Evolutionary conservation across 2,888 invertebrate genomes (phyloP), one percentile per base, ranked within the genome.

Genomic region (Melieria omissa): DNA sequence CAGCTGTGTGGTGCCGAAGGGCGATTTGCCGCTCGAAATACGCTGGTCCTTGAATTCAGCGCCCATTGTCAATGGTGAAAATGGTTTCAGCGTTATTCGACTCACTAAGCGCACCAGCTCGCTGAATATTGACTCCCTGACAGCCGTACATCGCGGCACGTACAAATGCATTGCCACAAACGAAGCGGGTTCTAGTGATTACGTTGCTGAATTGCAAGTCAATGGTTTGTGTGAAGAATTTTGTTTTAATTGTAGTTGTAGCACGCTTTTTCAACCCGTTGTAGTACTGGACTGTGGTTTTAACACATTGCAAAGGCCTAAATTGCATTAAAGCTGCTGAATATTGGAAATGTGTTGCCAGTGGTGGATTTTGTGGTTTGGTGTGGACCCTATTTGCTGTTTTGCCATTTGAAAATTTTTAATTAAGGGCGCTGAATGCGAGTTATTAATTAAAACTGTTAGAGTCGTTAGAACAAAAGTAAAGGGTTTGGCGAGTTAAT

Each of bases 101-200:
- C 74, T 86, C 63, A 86, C 88, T 73, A 76, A 81, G 57, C 81
- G 87, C 44, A 85, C 86, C 71, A 86, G 88, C 76, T 86, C 88
- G 41, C 80, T 90, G 71, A 89, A 88, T 76, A 90, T 91, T 76
- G 89, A 89, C 72, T 89, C 91, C 8, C 89, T 93, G 46, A 90
- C 89, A 70, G 91, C 90, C 64, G 88, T 89, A 72, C 93, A 94
- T 84, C 91, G 92, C 78, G 94, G 94, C 72, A 90, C 91, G 86
- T 95, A 93, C 84, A 93, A 93, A 65, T 95, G 95, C 84, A 89
- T 90, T 70, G 94, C 93, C 10, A 89, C 88, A 80, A 94, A 94
- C 76, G 88, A 86, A 81, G 93, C 93, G 63, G 94, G 94, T 74
- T 89, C 89, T 81, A 89, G 90, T 76, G 91, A 90, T 87, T 90